Evolutionary conservation across 2,113 vertebrate genomes (phyloP).

Genomic region (Eudorcas thomsonii): DNA sequence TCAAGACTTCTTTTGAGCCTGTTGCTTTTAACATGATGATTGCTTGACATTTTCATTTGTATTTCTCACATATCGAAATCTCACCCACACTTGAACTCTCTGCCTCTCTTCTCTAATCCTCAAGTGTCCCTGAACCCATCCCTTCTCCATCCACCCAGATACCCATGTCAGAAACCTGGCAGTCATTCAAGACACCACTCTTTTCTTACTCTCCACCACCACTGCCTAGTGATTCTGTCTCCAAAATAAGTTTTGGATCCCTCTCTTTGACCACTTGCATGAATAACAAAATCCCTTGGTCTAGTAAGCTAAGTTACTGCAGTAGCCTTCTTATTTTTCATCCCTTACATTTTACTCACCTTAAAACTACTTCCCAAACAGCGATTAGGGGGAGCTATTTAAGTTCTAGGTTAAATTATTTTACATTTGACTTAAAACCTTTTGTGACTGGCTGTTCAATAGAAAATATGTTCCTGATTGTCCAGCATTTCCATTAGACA

Average conservation of each 20-base stretch:
- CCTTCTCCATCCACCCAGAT: too few species aligned
- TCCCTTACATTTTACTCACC: neutral
- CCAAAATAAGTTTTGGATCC: neutral
- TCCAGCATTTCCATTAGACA: neutral
- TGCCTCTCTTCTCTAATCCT: neutral
- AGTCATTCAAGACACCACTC: neutral
- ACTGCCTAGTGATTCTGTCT: neutral
- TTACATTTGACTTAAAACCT: neutral
- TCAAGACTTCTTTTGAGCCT: neutral
- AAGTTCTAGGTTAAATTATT: neutral
- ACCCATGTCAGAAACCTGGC: neutral
- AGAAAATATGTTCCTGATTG: neutral
- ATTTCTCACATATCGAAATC: neutral
- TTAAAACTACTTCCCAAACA: neutral
- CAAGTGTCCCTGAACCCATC: too few species aligned
- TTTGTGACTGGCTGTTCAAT: neutral
- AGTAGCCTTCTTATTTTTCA: neutral
- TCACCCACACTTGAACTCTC: neutral
- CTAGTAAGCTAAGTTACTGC: neutral
- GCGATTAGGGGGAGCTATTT: neutral
- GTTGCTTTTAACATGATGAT: neutral
- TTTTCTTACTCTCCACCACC: neutral
- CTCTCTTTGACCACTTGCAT: neutral
- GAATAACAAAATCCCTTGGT: neutral
- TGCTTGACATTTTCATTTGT: neutral